Conservation (phyloP, 2,797 vertebrate genomes). For the Pangasius djambal region DNA sequence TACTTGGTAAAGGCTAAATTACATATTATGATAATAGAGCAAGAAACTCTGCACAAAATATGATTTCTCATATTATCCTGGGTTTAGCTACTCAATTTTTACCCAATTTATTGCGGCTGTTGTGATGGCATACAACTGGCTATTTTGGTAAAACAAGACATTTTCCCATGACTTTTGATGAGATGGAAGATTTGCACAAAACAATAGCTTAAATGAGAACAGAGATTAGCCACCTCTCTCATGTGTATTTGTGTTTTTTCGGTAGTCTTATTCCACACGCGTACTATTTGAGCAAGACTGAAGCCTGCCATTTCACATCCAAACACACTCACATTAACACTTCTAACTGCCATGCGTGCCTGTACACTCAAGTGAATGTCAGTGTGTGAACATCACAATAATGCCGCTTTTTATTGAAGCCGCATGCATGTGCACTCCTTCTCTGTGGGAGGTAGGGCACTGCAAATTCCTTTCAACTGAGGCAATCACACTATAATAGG, state of each 20-base stretch:
- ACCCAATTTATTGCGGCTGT: not conserved
- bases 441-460: conserved; percentile 29
- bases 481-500: conserved; percentile 65
- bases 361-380: conserved; percentile 35
- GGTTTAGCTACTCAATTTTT: not conserved
- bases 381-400: conserved; percentile 30
- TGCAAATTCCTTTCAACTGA: conserved; percentile 62
- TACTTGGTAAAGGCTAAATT: not conserved
- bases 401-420: conserved; percentile 28
- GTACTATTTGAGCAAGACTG: conserved; percentile 54
- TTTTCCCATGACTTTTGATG: not conserved
- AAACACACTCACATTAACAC: conserved; percentile 43
- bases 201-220: not conserved
- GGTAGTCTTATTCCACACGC: conserved; percentile 53
- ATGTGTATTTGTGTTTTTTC: not conserved
- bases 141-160: not conserved
- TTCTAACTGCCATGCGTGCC: conserved; percentile 34
- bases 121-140: not conserved
- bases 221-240: not conserved
- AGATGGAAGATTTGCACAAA: not conserved
- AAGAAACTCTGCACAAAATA: not conserved
- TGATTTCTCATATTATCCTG: not conserved
- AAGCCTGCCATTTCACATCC: conserved; percentile 48
- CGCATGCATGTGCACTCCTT: conserved; percentile 17
- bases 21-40: not conserved